Percentiles rank a stretch among this genome's conserved stretches.
phyloP scores from a whole-genome alignment of 2,888 invertebrate genomes.

The Zaprionus obscuricornis region DNA sequence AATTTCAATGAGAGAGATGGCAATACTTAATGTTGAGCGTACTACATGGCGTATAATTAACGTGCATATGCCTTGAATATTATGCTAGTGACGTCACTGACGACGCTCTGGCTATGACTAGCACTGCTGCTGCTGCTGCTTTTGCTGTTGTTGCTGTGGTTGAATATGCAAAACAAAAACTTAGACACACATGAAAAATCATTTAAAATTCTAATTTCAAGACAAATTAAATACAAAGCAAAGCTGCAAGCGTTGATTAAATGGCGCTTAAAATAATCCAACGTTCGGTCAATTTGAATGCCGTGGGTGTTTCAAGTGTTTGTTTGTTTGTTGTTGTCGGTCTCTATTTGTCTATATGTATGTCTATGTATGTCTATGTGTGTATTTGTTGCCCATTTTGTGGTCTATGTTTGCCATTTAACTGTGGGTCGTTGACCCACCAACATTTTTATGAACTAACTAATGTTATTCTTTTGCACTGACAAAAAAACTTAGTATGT shows the following conservation, averaged over 20 bases:
- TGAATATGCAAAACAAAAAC: conserved; percentile 69
- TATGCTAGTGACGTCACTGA: conserved; percentile 74
- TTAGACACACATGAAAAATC: conserved; percentile 37
- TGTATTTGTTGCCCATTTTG: conserved; percentile 25
- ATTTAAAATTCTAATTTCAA: conserved; percentile 78
- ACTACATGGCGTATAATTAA: conserved; percentile 79
- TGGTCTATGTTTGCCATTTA: conserved; percentile 21
- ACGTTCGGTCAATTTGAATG: conserved; percentile 60
- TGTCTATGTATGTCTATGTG: no score
- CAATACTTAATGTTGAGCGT: conserved; percentile 46
- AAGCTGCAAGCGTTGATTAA: conserved; percentile 71
- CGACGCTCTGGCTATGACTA: conserved; percentile 28
- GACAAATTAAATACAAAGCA: conserved; percentile 73
- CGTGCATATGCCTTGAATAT: conserved; percentile 70
- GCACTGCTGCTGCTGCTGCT: conserved; percentile 13
- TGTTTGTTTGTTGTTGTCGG: conserved; percentile 19
- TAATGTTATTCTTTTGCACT: conserved; percentile 43
- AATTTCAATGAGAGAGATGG: conserved; percentile 60
- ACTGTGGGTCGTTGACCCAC: conserved; percentile 53
- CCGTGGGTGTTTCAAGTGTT: conserved; percentile 36
- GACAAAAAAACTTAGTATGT: conserved; percentile 12
- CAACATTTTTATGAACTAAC: conserved; percentile 32
- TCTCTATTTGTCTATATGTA: no score
- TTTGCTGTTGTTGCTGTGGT: conserved; percentile 14
- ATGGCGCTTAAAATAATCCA: conserved; percentile 71